phyloP scores from a whole-genome alignment of 2,113 vertebrate species.

The Chaenogobius annularis region DNA sequence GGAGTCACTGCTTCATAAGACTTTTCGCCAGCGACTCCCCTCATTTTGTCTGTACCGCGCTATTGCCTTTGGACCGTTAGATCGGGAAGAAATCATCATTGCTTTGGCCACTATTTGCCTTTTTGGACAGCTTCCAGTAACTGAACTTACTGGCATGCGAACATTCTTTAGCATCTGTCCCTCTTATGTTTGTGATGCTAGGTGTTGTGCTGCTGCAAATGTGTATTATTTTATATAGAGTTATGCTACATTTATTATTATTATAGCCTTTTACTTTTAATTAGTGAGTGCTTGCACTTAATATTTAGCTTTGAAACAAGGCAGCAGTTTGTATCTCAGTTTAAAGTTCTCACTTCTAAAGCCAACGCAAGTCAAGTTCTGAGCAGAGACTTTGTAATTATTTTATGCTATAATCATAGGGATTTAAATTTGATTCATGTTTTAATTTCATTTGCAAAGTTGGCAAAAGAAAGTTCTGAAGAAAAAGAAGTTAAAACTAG shows the following conservation, averaged over 20 bases:
- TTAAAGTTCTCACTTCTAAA: not conserved
- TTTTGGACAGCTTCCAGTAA: not conserved
- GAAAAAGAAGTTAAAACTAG: not conserved
- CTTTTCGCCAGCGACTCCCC: slow-evolving; percentile 31
- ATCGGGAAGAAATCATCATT: not conserved
- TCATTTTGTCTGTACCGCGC: slow-evolving; percentile 15
- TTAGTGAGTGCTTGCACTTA: slow-evolving; percentile 8
- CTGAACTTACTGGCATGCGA: not conserved
- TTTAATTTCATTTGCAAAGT: not conserved
- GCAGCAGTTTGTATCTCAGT: not conserved
- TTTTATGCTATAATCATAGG: not conserved
- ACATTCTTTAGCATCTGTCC: not conserved
- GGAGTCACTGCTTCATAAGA: slow-evolving; percentile 95
- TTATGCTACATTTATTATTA: slow-evolving; percentile 46
- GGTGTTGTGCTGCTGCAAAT: slow-evolving; percentile 63
- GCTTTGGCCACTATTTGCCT: slow-evolving; percentile 6
- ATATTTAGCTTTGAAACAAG: slow-evolving; percentile 12
- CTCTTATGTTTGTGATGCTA: not conserved
- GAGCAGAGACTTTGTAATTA: not conserved
- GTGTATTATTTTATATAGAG: slow-evolving; percentile 60
- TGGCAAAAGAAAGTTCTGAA: not conserved
- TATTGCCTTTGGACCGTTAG: not conserved
- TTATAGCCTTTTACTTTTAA: slow-evolving; percentile 37
- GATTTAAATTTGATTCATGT: not conserved
- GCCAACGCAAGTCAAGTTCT: not conserved